These are phyloP conservation scores for Myodes glareolus DNA, from an alignment of 2,113 vertebrate species.

Conservation along the genomic window DNA sequence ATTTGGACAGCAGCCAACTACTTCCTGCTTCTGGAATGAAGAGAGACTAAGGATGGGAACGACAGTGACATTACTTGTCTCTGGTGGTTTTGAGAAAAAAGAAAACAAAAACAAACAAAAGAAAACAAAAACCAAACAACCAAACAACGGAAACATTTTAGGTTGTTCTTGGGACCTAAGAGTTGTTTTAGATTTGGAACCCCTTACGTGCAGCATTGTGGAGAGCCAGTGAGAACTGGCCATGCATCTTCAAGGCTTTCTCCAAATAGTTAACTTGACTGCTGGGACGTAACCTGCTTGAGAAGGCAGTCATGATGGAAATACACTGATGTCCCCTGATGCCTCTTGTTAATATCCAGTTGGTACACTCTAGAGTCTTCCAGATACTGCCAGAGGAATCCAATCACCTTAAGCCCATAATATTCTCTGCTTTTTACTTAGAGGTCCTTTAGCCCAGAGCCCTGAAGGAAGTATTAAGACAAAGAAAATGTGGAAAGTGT, in stretches of 20 bases:
- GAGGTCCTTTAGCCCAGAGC: not conserved
- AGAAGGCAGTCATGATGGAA: not conserved
- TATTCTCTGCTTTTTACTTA: not conserved
- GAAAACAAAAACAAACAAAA: not conserved
- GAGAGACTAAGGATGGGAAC: conserved; percentile 63
- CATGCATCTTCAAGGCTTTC: not conserved
- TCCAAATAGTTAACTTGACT: not conserved
- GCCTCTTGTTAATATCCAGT: not conserved
- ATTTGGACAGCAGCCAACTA: conserved; percentile 26
- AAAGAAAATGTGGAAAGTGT: not conserved
- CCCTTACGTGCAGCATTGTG: not conserved
- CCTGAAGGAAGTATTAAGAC: conserved; percentile 11
- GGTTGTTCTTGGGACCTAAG: conserved; percentile 22
- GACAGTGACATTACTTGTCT: conserved; percentile 51
- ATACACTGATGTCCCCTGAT: not conserved
- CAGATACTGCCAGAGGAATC: conserved; percentile 10
- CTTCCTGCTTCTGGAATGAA: conserved; percentile 56
- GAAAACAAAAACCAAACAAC: not conserved
- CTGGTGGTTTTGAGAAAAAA: conserved; percentile 23
- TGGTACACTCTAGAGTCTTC: not conserved
- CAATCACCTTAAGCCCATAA: not conserved
- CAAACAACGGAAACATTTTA: not conserved
- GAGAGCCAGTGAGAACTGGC: not conserved
- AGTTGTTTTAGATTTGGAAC: conserved; percentile 41
- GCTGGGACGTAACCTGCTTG: not conserved